Percentiles rank a stretch among this genome's conserved stretches.
These are phyloP conservation scores for Leptobrachium leishanense DNA, from an alignment of 2,113 vertebrate species.

Conservation along the genomic window DNA sequence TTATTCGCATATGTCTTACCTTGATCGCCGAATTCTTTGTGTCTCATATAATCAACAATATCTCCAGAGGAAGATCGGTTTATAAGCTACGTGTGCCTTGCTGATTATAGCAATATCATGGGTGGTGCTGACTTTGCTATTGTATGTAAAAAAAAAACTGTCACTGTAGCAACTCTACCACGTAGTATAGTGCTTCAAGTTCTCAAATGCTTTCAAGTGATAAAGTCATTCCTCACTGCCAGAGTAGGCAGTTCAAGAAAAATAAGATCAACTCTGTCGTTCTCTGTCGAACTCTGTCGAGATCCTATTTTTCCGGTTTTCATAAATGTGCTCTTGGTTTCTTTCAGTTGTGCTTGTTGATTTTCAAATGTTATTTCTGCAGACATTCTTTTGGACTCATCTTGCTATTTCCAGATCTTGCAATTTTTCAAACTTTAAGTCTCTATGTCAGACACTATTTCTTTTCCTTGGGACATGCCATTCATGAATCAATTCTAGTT, in stretches of 20 bases:
- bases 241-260: not conserved
- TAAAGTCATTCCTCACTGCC: not conserved
- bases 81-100: constrained; percentile 1
- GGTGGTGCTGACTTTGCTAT: constrained; percentile 26
- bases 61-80: not conserved
- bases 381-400: not conserved
- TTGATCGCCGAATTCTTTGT: no score
- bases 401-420: not conserved
- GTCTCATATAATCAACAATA: no score
- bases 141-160: constrained; percentile 10
- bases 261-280: not conserved
- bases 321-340: not conserved
- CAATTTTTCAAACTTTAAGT: not conserved
- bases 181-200: no score
- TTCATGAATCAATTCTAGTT: constrained; percentile 12
- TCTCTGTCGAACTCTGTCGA: no score
- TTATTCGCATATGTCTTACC: no score
- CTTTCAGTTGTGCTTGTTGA: not conserved
- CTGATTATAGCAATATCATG: constrained; percentile 10
- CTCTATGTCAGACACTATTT: not conserved
- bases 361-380: not conserved
- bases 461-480: constrained; percentile 7
- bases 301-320: not conserved
- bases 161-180: not conserved
- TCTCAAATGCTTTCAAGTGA: not conserved